These are phyloP conservation scores for Aphis craccivora DNA, from an alignment of 1,140 invertebrate species.

Conservation along the genomic window DNA sequence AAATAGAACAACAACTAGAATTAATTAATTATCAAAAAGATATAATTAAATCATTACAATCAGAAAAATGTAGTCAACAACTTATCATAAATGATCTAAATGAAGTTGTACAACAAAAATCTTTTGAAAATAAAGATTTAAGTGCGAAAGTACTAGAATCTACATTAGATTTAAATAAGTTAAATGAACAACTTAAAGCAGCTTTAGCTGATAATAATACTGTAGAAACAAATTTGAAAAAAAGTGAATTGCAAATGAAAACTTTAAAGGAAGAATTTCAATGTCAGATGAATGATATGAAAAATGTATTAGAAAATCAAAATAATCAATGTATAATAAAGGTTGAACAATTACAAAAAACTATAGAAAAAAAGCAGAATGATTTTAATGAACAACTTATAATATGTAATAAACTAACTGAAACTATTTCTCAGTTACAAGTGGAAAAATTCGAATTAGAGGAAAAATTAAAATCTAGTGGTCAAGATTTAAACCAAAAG, in stretches of 20 bases:
- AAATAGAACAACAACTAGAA: conserved; percentile 15
- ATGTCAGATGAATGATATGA: not conserved
- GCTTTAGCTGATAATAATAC: not conserved
- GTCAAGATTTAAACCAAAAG: not conserved
- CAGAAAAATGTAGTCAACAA: not conserved
- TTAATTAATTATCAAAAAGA: not conserved
- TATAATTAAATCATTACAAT: conserved; percentile 23
- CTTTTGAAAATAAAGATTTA: conserved; percentile 14
- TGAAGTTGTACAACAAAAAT: not conserved
- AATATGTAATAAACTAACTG: not conserved
- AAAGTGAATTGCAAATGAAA: not conserved
- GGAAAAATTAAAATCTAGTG: not conserved
- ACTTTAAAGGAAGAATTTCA: not conserved
- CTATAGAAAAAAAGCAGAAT: conserved; percentile 40
- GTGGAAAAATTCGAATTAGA: conserved; percentile 14
- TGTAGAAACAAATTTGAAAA: not conserved
- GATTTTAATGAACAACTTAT: conserved; percentile 17
- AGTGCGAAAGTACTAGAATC: not conserved
- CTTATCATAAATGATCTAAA: not conserved
- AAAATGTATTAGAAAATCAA: conserved; percentile 1
- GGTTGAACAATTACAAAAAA: not conserved
- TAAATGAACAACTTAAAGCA: not conserved
- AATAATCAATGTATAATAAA: not conserved
- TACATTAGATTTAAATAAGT: not conserved
- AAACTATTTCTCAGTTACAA: conserved; percentile 9